Percentiles rank a stretch among this genome's conserved stretches.
phyloP scores from a whole-genome alignment of 2,888 invertebrate species.

The Heteromyza rotundicornis region DNA sequence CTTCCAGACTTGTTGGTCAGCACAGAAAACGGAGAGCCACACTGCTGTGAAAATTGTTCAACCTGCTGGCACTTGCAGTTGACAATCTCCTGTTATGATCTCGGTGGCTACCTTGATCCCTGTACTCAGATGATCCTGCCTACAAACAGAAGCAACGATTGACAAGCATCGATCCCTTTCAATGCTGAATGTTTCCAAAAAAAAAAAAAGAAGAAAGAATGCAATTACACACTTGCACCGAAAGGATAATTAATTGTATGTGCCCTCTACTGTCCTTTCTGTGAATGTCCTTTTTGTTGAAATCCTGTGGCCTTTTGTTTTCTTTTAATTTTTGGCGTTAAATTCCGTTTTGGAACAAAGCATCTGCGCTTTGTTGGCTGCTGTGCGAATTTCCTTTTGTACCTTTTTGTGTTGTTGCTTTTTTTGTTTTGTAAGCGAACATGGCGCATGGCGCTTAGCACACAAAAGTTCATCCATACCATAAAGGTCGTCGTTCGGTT shows the following conservation, averaged over 20 bases:
- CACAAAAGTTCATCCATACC: slow-evolving; percentile 26
- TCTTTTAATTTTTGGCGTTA: slow-evolving; percentile 17
- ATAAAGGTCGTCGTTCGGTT: slow-evolving; percentile 33
- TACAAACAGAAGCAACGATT: slow-evolving; percentile 18
- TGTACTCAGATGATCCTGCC: too few species aligned
- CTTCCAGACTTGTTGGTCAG: background rate
- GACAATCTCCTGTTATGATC: background rate
- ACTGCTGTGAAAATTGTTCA: slow-evolving; percentile 33
- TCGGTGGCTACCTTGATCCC: background rate
- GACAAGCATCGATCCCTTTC: slow-evolving; percentile 33
- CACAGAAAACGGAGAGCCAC: slow-evolving; percentile 26
- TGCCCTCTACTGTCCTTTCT: slow-evolving; percentile 36
- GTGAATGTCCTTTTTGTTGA: background rate
- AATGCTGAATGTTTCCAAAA: background rate
- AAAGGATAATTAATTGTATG: slow-evolving; percentile 47
- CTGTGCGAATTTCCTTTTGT: background rate
- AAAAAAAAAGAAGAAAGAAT: too few species aligned
- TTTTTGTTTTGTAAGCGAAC: too few species aligned
- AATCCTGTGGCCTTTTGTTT: slow-evolving; percentile 7
- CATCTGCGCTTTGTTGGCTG: slow-evolving; percentile 22
- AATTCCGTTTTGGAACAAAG: background rate
- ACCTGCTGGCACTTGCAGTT: background rate
- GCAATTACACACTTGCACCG: slow-evolving; percentile 46
- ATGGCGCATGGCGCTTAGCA: slow-evolving; percentile 45
- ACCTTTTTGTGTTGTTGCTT: too few species aligned